A percentile compares a stretch with the other conserved stretches of the same genome.
phyloP scores from a whole-genome alignment of 2,113 vertebrate species.

The Odocoileus virginianus region DNA sequence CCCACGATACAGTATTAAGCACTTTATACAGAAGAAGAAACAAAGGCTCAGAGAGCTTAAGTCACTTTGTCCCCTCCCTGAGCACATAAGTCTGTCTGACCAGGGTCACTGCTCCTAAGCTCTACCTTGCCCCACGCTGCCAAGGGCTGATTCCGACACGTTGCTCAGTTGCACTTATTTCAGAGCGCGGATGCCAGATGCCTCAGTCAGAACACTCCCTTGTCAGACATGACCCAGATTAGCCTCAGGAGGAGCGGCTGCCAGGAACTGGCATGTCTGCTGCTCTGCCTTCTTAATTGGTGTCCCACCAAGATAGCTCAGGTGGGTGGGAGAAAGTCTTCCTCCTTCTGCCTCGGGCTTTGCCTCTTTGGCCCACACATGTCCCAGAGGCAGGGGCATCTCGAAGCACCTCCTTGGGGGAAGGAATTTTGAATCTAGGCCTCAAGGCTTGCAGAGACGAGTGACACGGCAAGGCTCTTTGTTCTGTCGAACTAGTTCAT shows the following conservation, averaged over 20 bases:
- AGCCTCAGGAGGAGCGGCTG: neutral
- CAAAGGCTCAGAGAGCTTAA: neutral
- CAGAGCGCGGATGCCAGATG: neutral
- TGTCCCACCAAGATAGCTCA: neutral
- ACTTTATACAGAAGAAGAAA: neutral
- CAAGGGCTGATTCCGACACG: neutral
- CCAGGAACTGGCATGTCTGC: neutral
- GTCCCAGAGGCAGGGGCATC: neutral
- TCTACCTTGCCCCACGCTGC: neutral
- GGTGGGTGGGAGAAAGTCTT: neutral
- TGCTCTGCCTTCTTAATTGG: neutral
- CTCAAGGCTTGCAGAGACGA: neutral
- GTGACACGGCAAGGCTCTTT: neutral
- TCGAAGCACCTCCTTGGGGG: neutral
- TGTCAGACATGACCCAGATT: neutral
- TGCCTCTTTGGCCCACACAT: conserved; percentile 15
- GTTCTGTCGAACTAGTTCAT: neutral
- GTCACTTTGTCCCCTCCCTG: neutral
- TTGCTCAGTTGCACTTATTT: neutral
- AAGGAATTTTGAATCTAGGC: neutral
- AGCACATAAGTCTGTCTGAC: neutral
- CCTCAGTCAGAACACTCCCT: neutral
- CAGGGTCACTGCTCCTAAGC: neutral
- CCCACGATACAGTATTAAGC: neutral
- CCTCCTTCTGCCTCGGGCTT: neutral